phyloP scores from a whole-genome alignment of 2,888 invertebrate species.

The Epistrophella euchroma region DNA sequence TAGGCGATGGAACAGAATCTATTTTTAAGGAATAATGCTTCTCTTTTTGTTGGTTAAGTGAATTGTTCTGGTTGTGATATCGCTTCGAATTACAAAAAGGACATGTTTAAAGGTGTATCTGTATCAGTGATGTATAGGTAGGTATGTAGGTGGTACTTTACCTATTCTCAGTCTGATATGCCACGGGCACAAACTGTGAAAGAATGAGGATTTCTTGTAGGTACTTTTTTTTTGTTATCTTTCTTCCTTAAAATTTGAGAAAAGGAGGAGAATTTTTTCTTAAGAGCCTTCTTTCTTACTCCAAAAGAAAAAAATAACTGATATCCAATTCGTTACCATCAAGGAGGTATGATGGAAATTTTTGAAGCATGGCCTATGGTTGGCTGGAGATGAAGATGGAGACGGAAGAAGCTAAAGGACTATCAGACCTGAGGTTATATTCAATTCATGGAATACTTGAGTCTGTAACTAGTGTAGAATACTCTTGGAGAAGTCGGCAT shows the following conservation, averaged over 20 bases:
- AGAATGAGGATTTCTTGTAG: constrained; percentile 57
- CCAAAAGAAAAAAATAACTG: neutral
- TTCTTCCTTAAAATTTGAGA: constrained; percentile 41
- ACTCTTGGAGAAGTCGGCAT: constrained; percentile 54
- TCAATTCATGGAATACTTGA: constrained; percentile 27
- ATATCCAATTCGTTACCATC: constrained; percentile 45
- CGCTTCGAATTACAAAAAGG: constrained; percentile 69
- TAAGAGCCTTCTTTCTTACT: constrained; percentile 15
- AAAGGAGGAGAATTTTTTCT: constrained; percentile 31
- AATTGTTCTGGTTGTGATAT: constrained; percentile 75
- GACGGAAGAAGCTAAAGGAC: constrained; percentile 47
- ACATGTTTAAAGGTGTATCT: constrained; percentile 65
- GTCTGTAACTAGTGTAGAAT: constrained; percentile 46
- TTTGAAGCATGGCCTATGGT: constrained; percentile 48
- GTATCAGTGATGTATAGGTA: constrained; percentile 22
- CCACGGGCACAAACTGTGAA: constrained; percentile 56
- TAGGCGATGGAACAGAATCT: constrained; percentile 46
- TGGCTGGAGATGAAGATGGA: constrained; percentile 27
- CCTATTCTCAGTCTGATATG: constrained; percentile 61
- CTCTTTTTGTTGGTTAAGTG: constrained; percentile 57
- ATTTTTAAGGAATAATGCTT: constrained; percentile 45
- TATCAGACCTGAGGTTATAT: constrained; percentile 68
- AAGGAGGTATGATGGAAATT: constrained; percentile 40
- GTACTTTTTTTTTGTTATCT: constrained; percentile 19
- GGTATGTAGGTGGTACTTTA: constrained; percentile 18